phyloP scores from a whole-genome alignment of 2,797 vertebrate species.

The Monodelphis domestica region DNA sequence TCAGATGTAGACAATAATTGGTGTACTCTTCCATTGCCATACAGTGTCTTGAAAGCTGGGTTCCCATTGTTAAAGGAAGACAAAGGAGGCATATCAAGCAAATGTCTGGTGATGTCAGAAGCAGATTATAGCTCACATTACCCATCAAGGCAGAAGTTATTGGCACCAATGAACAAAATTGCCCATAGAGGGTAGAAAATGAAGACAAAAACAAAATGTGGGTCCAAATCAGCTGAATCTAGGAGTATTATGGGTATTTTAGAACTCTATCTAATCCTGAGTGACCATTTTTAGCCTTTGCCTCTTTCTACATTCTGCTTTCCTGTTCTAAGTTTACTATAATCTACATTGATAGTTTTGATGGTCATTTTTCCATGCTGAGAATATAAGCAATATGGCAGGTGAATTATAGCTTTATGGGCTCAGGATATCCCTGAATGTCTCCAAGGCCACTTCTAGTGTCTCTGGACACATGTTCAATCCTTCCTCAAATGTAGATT shows the following conservation, averaged over 20 bases:
- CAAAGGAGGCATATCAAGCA: background rate
- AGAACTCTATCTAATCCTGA: background rate
- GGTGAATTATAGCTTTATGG: background rate
- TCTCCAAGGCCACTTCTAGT: background rate
- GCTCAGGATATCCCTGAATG: background rate
- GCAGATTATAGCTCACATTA: background rate
- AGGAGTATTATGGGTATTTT: background rate
- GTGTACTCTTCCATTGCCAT: background rate
- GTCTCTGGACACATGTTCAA: background rate
- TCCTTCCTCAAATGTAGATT: background rate
- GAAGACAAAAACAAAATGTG: background rate
- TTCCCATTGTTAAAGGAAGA: background rate
- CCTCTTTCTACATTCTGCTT: background rate
- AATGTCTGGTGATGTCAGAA: background rate
- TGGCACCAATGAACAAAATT: background rate
- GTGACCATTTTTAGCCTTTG: background rate
- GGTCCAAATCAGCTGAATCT: background rate
- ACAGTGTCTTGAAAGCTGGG: background rate
- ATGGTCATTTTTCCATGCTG: background rate
- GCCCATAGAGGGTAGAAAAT: background rate
- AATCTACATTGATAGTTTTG: rapidly evolving
- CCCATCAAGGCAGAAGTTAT: background rate
- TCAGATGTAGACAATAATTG: background rate
- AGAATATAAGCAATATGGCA: background rate
- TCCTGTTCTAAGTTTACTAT: background rate